Evolutionary conservation across 2,113 vertebrate species (phyloP), one percentile per base, ranked within the genome.

Genomic region (Alosa alosa): DNA sequence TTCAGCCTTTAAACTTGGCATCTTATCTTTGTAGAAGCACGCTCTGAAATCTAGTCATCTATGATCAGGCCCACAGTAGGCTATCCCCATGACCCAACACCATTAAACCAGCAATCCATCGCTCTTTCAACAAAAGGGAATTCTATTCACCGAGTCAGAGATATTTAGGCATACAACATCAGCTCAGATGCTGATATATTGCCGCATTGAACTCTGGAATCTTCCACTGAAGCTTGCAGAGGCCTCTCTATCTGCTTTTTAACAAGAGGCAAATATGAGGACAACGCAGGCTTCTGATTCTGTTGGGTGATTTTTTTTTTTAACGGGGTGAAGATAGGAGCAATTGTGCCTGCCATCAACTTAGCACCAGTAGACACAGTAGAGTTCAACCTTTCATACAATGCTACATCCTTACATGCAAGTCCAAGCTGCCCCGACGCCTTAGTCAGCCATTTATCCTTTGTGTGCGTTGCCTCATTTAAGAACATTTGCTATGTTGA

Each of bases 381-480:
- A 60, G 18, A 57, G 55, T 22, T 20, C 18, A 20, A 18, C 55
- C 55, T 22, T 18, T 60, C 55, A 60, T 60, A 60, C 55, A 60
- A 60, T 68, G 64, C n/a, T 68, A 31, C 64, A 68, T 9, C 64
- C 64, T 1, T 31, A 6, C 64, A 68, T 36, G 15, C 31, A 78
- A 36, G 0, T 39, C 13, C 10, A 36, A 78, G n/a, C n/a, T 4
- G 31, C 31, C 25, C 31, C 39, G 13, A 39, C 39, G 72, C 13
- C 36, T 36, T 36, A 36, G 9, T 78, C 72, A 78, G 10, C 13
- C 4, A 41, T 78, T 36, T 78, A 78, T 78, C 72, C 72, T 31
- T 55, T 55, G 52, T 60, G 25, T 36, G 72, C 39, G 39, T 78
- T 78, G 72, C 72, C 36, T 78, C 72, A 78, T 78, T 78, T 78